phyloP scores from a whole-genome alignment of 1,140 invertebrate genomes.

The Caenorhabditis briggsae region DNA sequence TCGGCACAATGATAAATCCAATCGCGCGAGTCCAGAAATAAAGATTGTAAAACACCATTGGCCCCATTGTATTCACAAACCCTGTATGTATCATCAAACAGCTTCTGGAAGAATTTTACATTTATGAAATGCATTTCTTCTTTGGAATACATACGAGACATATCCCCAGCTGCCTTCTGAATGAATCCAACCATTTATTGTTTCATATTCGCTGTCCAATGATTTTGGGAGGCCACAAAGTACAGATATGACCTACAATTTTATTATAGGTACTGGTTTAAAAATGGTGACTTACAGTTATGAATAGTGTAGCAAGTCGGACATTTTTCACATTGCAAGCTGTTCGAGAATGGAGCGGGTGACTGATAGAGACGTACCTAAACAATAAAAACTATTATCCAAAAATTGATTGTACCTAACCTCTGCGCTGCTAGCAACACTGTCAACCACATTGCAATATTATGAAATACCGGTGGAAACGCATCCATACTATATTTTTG shows the following conservation, averaged over 20 bases:
- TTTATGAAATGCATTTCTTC: neutral
- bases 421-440: slow-evolving; percentile 76
- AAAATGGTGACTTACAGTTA: too few species aligned
- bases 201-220: slow-evolving; percentile 72
- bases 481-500: slow-evolving; percentile 77
- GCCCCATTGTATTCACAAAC: slow-evolving; percentile 70
- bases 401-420: slow-evolving; percentile 49
- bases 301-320: slow-evolving; percentile 72
- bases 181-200: slow-evolving; percentile 75
- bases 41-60: slow-evolving; percentile 75
- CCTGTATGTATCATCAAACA: slow-evolving; percentile 69
- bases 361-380: slow-evolving; percentile 76
- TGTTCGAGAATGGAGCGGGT: slow-evolving; percentile 73
- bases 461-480: slow-evolving; percentile 69
- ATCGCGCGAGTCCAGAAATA: slow-evolving; percentile 86
- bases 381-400: neutral
- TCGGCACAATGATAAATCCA: slow-evolving; percentile 91
- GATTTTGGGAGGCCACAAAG: slow-evolving; percentile 76
- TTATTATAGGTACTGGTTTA: too few species aligned
- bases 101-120: slow-evolving; percentile 57
- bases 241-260: slow-evolving; percentile 67
- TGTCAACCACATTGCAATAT: slow-evolving; percentile 77
- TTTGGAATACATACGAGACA: slow-evolving; percentile 61
- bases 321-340: slow-evolving; percentile 75
- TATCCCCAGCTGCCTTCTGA: slow-evolving; percentile 68